Percentiles rank a stretch among this genome's conserved stretches.
These are phyloP conservation scores for Maconellicoccus hirsutus DNA, from an alignment of 1,140 invertebrate genomes.

Conservation along the genomic window DNA sequence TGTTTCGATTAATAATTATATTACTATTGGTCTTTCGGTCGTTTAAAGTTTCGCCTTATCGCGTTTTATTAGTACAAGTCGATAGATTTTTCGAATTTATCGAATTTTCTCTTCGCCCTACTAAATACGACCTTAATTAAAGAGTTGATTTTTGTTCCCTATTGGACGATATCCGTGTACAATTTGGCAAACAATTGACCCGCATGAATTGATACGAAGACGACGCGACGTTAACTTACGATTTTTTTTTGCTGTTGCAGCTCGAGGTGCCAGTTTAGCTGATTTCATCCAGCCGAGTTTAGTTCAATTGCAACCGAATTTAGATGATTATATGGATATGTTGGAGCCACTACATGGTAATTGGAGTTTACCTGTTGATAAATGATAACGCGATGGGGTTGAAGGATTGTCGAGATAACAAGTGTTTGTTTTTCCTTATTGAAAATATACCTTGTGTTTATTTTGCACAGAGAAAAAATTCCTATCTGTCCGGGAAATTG, in stretches of 20 bases:
- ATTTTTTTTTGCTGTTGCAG: conserved; percentile 36
- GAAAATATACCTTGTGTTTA: too few species aligned
- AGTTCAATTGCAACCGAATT: conserved; percentile 87
- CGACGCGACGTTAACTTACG: background rate
- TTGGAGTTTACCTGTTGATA: too few species aligned
- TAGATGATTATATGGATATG: conserved; percentile 93
- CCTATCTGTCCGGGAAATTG: too few species aligned
- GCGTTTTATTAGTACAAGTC: background rate
- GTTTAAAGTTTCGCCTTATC: too few species aligned
- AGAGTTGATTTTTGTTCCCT: background rate
- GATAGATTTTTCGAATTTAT: conserved; percentile 9
- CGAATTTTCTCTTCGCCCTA: background rate
- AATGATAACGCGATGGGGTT: too few species aligned
- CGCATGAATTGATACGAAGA: background rate
- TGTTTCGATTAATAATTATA: too few species aligned
- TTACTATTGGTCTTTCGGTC: too few species aligned
- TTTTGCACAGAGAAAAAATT: too few species aligned
- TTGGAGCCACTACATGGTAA: conserved; percentile 71
- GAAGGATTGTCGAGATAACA: too few species aligned
- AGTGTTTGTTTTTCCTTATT: too few species aligned
- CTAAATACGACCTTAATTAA: conserved; percentile 9
- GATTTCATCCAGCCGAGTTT: conserved; percentile 98
- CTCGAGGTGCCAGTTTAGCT: conserved; percentile 53
- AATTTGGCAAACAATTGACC: background rate
- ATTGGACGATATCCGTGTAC: background rate